Percentiles rank a stretch among this genome's conserved stretches.
These are phyloP conservation scores for Mimas tiliae DNA, from an alignment of 2,888 invertebrate species.

Conservation along the genomic window DNA sequence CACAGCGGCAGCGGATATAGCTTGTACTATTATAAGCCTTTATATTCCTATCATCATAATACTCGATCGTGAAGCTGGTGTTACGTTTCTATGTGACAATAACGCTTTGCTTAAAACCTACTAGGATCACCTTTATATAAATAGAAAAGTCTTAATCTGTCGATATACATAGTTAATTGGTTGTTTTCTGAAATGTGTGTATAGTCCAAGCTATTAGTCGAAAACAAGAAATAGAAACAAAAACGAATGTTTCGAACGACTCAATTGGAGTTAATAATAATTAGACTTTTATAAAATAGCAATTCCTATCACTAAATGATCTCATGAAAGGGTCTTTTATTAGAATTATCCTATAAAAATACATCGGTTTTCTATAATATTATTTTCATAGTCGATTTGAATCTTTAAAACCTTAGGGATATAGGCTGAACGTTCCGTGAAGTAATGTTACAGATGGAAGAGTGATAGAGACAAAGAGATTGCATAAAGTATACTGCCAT, in stretches of 20 bases:
- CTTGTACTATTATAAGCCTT: not conserved
- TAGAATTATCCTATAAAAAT: not conserved
- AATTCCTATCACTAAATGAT: slow-evolving; percentile 31
- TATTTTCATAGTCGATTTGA: not conserved
- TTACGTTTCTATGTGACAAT: slow-evolving; percentile 11
- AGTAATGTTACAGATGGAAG: no score
- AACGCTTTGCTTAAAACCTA: not conserved
- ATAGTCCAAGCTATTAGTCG: no score
- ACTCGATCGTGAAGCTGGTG: slow-evolving; percentile 2
- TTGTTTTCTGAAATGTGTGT: no score
- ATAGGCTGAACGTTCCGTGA: no score
- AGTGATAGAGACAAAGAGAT: no score
- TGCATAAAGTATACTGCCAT: no score
- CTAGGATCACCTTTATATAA: not conserved
- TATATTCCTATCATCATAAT: slow-evolving; percentile 8
- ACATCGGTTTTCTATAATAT: not conserved
- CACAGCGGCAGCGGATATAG: not conserved
- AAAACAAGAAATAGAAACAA: no score
- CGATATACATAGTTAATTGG: no score
- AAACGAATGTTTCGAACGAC: no score
- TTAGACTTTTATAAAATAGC: not conserved
- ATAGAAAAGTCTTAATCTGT: no score
- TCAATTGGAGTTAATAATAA: no score
- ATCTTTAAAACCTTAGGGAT: not conserved
- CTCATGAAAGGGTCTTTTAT: slow-evolving; percentile 9